Percentiles rank a stretch among this genome's conserved stretches.
These are phyloP conservation scores for Patella caerulea DNA, from an alignment of 2,888 invertebrate species.

Conservation along the genomic window DNA sequence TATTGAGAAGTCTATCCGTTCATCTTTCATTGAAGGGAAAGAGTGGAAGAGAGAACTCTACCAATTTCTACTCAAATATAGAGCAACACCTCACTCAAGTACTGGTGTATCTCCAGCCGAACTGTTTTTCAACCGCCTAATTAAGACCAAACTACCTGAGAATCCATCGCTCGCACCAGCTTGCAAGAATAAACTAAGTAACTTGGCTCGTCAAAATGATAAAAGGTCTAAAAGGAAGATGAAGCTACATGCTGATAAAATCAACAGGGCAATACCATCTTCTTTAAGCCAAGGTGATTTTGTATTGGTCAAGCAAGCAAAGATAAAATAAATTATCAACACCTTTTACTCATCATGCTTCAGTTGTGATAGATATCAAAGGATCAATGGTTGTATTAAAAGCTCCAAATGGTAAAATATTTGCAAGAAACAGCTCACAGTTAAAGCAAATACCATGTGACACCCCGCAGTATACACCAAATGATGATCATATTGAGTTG, in stretches of 20 bases:
- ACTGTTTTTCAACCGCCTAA: not conserved
- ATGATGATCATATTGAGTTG: not conserved
- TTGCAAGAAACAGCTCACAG: not conserved
- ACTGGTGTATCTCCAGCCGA: not conserved
- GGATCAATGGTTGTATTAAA: not conserved
- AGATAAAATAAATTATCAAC: not conserved
- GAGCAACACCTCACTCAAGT: not conserved
- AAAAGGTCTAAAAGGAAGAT: not conserved
- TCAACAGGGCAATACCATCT: not conserved
- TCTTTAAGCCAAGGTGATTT: not conserved
- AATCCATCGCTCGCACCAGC: not conserved
- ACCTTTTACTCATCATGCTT: not conserved
- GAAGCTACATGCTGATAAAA: not conserved
- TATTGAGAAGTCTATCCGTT: not conserved
- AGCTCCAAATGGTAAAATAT: not conserved
- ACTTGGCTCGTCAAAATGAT: not conserved
- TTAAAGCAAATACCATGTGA: not conserved
- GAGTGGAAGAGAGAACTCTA: constrained; percentile 4
- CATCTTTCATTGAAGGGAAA: not conserved
- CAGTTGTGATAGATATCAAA: not conserved
- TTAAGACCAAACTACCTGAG: not conserved
- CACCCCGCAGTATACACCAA: not conserved
- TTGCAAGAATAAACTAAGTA: not conserved
- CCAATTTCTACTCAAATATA: too few species aligned
- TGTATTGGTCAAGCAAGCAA: not conserved